Base-by-base conservation (phyloP, 1,140 invertebrate genomes). In the Whitmania pigra region DNA sequence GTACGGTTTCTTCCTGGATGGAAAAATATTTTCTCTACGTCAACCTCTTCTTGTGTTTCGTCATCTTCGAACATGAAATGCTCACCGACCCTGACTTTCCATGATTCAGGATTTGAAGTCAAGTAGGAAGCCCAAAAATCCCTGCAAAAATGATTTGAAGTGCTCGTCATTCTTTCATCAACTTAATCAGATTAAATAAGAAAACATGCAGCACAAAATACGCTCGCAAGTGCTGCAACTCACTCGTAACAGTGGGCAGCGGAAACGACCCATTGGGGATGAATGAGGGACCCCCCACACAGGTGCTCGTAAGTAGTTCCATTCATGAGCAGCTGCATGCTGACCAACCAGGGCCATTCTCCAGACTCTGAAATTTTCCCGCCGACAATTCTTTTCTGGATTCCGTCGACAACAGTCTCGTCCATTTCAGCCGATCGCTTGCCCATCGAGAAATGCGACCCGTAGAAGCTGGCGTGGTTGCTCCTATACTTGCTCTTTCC, bases 81-180 rank as follows among this genome's bases (percentile, higher is more conserved):
- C 76, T 86, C 85, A 7, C 85, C 85, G 0, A 85, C 77, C 17
- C 85, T 77, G 2, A 84, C 81, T 76, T 84, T 83, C 75, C 78
- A 78, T 40, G 73, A 75, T 11, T 18, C 55, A 0, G 74, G 70
- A 43, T 76, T 70, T 20, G 31, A 66, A 22, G 72, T 74, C 40
- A 76, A 57, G 36, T 74, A 75, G 15, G 63, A 40, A 15, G 71
- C 71, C 75, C 73, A 75, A 55, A 69, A 63, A 17, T 72, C 31
- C 54, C 75, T 75, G 53, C 4, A 73, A 72, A 49, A 49, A 49
- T 49, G 15, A 11, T 17, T 15, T 49, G 15, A 49, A 17, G 43
- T 15, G 5, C 43, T 49, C 6, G 31, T 6, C 31, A 6, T 36
- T 6, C 31, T n/a, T n/a, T n/a, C n/a, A n/a, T n/a, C 31, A 36